Base-by-base conservation (phyloP, 2,113 vertebrate species). In the Crocuta crocuta region DNA sequence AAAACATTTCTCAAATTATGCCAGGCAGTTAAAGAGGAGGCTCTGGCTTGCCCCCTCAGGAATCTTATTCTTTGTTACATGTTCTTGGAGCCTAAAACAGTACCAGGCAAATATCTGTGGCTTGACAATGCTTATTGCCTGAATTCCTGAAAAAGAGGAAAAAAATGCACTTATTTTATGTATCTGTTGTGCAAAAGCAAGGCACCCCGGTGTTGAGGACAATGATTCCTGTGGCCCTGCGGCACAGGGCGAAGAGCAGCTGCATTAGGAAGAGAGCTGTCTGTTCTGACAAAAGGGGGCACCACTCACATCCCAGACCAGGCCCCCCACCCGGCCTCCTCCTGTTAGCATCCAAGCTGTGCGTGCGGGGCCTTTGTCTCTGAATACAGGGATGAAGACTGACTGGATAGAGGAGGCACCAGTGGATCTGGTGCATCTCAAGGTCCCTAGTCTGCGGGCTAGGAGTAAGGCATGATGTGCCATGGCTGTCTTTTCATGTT, bases 1-100 rank as follows among this genome's bases (percentile, higher is more conserved):
- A 53, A 84, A 83, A 71, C n/a, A 43, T 73, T 92, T 83, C 76
- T 78, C 65, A 92, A 95, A 96, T 87, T 48, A 93, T 43, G 28
- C 16, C 58, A 79, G 68, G 23, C 43, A 87, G 50, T 81, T 63
- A 55, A 89, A 53, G 10, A 63, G 76, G 15, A 87, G 19, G 61
- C 53, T 53, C 43, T 80, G 76, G 74, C 81, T 91, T 50, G 24
- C 35, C 8, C 21, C 33, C 53, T 55, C 7, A 48, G 81, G 45
- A 83, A 85, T 85, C 71, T 87, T 55, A 21, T 35, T 88, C 15
- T 28, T 43, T 93, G 12, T 35, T 79, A 63, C 17, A 39, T 86
- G 39, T 91, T 6, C 21, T 66, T 15, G 68, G 76, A 84, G 93
- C 43, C 65, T 94, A 84, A 93, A 33, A 76, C 43, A 71, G 89